Percentiles rank a stretch among this genome's conserved stretches.
These are phyloP conservation scores for Tupaia chinensis DNA, from an alignment of 2,113 vertebrate species.

Conservation along the genomic window DNA sequence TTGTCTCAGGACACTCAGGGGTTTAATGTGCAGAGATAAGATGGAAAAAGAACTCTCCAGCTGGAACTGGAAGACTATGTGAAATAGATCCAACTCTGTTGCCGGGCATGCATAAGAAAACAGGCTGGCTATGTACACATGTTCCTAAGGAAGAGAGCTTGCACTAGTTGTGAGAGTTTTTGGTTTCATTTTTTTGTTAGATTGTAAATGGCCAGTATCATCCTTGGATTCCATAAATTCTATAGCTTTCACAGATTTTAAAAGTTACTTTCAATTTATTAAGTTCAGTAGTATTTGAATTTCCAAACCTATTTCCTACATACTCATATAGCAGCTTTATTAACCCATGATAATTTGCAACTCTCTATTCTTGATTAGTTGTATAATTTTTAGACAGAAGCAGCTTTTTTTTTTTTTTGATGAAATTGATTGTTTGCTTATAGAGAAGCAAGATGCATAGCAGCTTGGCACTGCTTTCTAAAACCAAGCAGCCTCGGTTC, in stretches of 20 bases:
- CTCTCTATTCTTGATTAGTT: neutral
- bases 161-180: neutral
- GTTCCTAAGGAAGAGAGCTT: neutral
- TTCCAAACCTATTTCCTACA: neutral
- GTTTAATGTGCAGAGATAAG: neutral
- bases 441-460: neutral
- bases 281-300: neutral
- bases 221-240: neutral
- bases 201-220: neutral
- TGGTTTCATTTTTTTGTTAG: neutral
- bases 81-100: neutral
- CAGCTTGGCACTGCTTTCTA: neutral
- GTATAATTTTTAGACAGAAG: neutral
- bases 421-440: neutral
- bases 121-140: neutral
- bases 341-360: neutral
- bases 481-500: neutral
- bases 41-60: neutral
- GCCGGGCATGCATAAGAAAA: neutral
- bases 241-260: neutral
- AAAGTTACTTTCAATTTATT: neutral
- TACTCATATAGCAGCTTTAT: neutral
- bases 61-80: neutral
- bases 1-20: neutral
- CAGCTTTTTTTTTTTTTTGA: neutral